Conservation (phyloP, 2,113 vertebrate species). For the Thermophis baileyi region DNA sequence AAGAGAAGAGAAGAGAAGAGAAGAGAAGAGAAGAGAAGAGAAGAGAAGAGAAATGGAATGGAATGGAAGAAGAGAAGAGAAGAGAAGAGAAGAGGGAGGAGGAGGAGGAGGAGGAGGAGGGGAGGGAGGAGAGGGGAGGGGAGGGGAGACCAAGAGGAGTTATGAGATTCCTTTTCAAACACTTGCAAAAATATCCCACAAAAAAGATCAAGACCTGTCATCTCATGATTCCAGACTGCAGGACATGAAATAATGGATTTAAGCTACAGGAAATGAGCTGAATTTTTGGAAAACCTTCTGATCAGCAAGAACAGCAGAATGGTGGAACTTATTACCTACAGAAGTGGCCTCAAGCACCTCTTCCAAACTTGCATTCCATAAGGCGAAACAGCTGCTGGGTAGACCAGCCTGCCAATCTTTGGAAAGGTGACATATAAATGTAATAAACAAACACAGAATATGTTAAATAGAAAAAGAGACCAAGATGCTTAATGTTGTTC, state of each 20-base stretch:
- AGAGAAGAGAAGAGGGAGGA: background rate
- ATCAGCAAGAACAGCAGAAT: background rate
- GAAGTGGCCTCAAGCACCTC: background rate
- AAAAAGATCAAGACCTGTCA: background rate
- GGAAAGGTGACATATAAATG: background rate
- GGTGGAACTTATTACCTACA: background rate
- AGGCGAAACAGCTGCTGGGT: background rate
- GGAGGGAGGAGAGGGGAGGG: too few relatives aligned
- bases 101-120: too few relatives aligned
- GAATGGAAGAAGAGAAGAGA: background rate
- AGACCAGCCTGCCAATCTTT: background rate
- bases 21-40: background rate
- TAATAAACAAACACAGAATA: background rate
- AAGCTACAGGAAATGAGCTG: background rate
- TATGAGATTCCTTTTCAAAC: background rate
- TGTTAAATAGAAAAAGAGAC: background rate
- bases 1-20: background rate
- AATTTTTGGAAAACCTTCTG: background rate
- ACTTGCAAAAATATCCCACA: background rate
- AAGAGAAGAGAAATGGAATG: rapidly evolving
- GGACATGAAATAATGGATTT: background rate
- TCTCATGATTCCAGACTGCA: background rate
- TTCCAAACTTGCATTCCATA: background rate
- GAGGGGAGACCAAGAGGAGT: background rate
- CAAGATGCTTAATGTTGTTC: background rate